Base-by-base conservation (phyloP, 2,113 vertebrate genomes). In the Semnornis frantzii region DNA sequence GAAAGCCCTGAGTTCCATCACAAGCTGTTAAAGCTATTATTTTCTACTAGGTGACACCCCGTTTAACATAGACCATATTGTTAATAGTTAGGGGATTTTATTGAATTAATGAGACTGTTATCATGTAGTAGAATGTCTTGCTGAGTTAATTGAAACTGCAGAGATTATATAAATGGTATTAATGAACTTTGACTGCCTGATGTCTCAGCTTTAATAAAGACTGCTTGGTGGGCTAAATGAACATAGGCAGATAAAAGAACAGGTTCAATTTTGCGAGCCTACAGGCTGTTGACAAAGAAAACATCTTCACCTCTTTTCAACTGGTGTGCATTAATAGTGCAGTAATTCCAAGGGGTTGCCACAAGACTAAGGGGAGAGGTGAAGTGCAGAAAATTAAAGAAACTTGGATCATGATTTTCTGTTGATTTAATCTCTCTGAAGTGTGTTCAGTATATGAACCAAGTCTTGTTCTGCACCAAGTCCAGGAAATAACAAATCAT, bases 151-250 rank as follows among this genome's bases (percentile, higher is more conserved):
- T 98, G 98, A 98, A 98, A 98, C 97, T 97, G 98, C 97, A 97
- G 97, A 98, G 98, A 98, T 98, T 98, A 98, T 98, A 98, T 98
- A 98, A 98, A 98, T 98, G 98, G 98, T 98, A 98, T 98, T 98
- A 98, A 98, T 98, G 98, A 98, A 98, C 98, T 98, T 98, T 98
- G 98, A 98, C 98, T 98, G 98, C 97, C 98, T 98, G 97, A 97
- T 98, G 98, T 94, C 96, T 98, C 96, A 89, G 97, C 97, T 98
- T 98, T 98, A 98, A 98, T 98, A 98, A 98, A 98, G 98, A 98
- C 98, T 98, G 97, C 98, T 97, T 98, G 98, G 98, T 98, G 98
- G 95, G 98, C 98, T 98, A 98, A 98, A 98, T 98, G 98, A 98
- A 97, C 98, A 98, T 96, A 98, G 97, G 97, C 98, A 98, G 98